These are phyloP conservation scores for Teleogryllus oceanicus DNA, from an alignment of 2,888 invertebrate genomes.

Conservation along the genomic window DNA sequence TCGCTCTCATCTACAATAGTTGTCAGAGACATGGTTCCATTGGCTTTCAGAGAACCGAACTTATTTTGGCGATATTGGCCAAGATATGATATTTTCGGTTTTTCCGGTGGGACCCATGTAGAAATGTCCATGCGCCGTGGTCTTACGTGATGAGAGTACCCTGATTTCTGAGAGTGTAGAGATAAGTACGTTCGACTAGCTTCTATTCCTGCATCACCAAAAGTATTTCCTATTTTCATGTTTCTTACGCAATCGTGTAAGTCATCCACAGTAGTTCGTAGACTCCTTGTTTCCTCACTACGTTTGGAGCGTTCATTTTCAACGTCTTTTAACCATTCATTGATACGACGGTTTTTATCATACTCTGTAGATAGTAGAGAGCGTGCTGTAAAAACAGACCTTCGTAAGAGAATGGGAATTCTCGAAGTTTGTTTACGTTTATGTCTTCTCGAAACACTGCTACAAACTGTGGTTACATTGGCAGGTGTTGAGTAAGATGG, in stretches of 20 bases:
- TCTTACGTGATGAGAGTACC: no score
- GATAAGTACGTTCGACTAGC: not conserved
- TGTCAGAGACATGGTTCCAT: no score
- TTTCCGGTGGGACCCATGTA: not conserved
- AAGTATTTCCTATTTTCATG: not conserved
- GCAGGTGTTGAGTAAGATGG: not conserved
- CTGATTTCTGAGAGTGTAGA: not conserved
- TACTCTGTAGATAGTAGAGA: not conserved
- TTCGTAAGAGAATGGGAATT: not conserved
- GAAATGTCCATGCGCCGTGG: no score
- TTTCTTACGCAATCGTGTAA: not conserved
- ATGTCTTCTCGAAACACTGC: not conserved
- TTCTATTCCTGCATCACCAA: not conserved
- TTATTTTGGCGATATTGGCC: conserved; percentile 23
- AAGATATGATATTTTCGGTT: conserved; percentile 24
- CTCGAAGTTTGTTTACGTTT: not conserved
- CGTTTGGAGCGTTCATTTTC: not conserved
- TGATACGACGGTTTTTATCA: not conserved
- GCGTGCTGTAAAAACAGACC: not conserved
- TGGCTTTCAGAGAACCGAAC: not conserved
- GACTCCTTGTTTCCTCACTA: not conserved
- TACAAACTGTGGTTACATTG: not conserved
- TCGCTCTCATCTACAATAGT: no score
- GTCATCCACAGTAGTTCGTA: not conserved
- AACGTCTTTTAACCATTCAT: not conserved